A percentile compares a stretch with the other conserved stretches of the same genome.
phyloP scores from a whole-genome alignment of 2,113 vertebrate species.

The Clarias batrachus region DNA sequence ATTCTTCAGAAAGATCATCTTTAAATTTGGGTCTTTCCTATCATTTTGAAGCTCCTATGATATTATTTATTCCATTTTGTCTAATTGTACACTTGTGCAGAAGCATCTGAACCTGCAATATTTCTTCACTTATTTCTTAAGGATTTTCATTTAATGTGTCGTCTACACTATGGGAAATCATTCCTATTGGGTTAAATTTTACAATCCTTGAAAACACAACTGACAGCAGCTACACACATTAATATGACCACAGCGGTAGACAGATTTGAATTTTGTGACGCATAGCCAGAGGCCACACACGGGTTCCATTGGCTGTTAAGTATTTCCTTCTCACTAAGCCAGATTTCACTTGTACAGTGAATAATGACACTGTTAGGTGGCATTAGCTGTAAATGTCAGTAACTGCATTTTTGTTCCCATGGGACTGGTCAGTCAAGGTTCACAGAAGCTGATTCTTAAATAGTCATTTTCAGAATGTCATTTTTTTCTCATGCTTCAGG shows the following conservation, averaged over 20 bases:
- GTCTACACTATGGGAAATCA: neutral
- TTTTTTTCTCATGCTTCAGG: neutral
- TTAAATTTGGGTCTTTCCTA: neutral
- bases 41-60: neutral
- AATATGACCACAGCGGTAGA: neutral
- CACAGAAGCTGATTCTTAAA: neutral
- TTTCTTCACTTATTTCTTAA: neutral
- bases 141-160: neutral
- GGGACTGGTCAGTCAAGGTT: neutral
- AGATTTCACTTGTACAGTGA: slow-evolving; percentile 35
- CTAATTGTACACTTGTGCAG: neutral
- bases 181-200: no score
- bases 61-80: neutral
- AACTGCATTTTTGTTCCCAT: slow-evolving; percentile 8
- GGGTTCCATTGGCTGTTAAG: slow-evolving; percentile 12
- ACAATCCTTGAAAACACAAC: neutral
- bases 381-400: slow-evolving; percentile 40
- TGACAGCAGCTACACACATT: slow-evolving; percentile 11
- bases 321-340: slow-evolving; percentile 5
- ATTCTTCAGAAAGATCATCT: neutral
- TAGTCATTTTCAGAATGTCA: neutral
- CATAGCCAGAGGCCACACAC: neutral
- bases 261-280: slow-evolving; percentile 6
- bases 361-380: slow-evolving; percentile 43
- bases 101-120: neutral